phyloP scores from a whole-genome alignment of 2,113 vertebrate genomes.

The Bubalus kerabau region DNA sequence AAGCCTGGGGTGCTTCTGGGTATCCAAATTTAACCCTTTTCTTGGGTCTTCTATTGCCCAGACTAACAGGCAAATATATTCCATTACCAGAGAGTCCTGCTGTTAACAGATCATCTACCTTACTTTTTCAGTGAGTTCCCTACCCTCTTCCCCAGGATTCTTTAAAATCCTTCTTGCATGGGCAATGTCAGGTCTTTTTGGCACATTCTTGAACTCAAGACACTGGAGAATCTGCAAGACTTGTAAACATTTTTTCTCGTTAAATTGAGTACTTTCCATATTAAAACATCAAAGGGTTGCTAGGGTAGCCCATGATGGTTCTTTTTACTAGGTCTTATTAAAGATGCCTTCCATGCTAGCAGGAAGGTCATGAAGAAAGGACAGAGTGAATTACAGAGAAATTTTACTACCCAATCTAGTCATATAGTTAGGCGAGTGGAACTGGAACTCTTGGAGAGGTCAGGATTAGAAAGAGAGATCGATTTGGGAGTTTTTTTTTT shows the following conservation, averaged over 20 bases:
- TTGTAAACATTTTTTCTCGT: not conserved
- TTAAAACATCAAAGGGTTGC: not conserved
- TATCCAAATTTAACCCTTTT: slow-evolving; percentile 13
- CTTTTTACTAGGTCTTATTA: not conserved
- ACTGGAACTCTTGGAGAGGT: not conserved
- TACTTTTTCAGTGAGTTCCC: not conserved
- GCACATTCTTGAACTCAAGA: not conserved
- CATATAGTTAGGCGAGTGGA: not conserved
- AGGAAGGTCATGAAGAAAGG: not conserved
- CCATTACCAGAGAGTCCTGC: not conserved
- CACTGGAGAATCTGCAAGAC: not conserved
- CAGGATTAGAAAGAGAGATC: not conserved
- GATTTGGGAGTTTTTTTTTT: not conserved
- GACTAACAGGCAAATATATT: not conserved
- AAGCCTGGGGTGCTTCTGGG: slow-evolving; percentile 9
- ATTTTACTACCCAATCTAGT: not conserved
- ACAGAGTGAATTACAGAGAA: not conserved
- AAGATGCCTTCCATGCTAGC: not conserved
- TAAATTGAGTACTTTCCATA: not conserved
- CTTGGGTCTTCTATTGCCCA: not conserved
- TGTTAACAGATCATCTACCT: not conserved
- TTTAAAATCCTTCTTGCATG: not conserved
- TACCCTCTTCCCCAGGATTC: not conserved
- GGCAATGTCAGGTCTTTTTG: not conserved
- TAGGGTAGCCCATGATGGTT: not conserved